These are phyloP conservation scores for Haliclystus octoradiatus DNA, from an alignment of 30 jellyfish, hydroid and myxozoan genomes.

Conservation along the genomic window DNA sequence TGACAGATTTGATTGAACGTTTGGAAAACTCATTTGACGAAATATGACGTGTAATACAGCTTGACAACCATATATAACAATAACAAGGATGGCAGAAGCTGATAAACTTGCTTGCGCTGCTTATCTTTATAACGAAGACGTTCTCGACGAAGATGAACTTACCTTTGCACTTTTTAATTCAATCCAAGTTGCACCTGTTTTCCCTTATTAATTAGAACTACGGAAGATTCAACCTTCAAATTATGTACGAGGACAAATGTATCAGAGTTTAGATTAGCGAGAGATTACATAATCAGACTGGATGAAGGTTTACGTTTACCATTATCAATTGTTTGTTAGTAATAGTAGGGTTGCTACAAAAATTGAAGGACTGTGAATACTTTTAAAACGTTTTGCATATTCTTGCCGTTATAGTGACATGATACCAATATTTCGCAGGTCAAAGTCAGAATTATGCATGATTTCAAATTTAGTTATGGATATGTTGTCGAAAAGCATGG, in stretches of 20 bases:
- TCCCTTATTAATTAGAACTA: conserved; percentile 10
- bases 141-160: too few species aligned
- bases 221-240: conserved; percentile 1
- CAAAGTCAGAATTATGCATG: conserved; percentile 19
- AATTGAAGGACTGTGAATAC: conserved; percentile 42
- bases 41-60: too few species aligned
- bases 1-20: too few species aligned
- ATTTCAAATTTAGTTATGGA: conserved; percentile 7
- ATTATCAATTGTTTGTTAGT: conserved; percentile 18
- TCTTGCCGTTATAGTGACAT: conserved; percentile 42
- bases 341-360: conserved; percentile 30
- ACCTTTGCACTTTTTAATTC: too few species aligned
- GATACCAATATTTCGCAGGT: conserved; percentile 37
- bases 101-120: too few species aligned
- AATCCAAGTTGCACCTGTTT: conserved; percentile 12
- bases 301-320: conserved; percentile 22
- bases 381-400: conserved; percentile 21
- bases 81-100: too few species aligned
- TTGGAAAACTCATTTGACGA: too few species aligned
- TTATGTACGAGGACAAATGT: conserved; percentile 28
- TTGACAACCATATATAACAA: too few species aligned
- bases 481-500: conserved; percentile 6
- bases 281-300: conserved; percentile 23
- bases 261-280: conserved; percentile 27
- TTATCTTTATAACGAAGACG: too few species aligned